These are phyloP conservation scores for Pammene fasciana DNA, from an alignment of 2,888 invertebrate species.

Conservation along the genomic window DNA sequence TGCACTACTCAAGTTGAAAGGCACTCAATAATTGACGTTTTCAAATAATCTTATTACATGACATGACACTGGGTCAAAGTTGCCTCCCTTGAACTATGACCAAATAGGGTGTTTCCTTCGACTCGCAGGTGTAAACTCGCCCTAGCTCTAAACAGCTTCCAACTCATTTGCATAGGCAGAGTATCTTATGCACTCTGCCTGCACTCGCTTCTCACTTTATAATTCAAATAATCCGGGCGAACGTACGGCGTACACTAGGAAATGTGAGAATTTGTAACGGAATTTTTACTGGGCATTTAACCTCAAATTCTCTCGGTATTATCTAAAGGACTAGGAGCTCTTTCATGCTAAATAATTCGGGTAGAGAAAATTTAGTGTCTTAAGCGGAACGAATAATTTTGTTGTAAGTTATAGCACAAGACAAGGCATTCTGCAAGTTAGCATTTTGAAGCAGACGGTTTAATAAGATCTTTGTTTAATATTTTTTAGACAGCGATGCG, in stretches of 20 bases:
- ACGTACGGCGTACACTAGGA: conserved; percentile 65
- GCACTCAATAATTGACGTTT: not conserved
- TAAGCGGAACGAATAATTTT: conserved; percentile 26
- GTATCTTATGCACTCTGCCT: conserved; percentile 76
- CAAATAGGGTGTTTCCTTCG: conserved; percentile 35
- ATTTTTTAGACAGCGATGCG: no score
- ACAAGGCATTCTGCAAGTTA: not conserved
- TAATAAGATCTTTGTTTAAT: no score
- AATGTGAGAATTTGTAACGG: conserved; percentile 82
- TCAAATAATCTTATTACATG: conserved; percentile 8
- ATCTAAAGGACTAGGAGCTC: conserved; percentile 44
- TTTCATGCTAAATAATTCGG: conserved; percentile 43
- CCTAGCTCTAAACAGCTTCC: conserved; percentile 61
- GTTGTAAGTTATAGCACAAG: not conserved
- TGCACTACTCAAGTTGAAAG: no score
- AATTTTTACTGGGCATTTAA: conserved; percentile 57
- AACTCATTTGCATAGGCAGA: conserved; percentile 73
- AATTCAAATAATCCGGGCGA: conserved; percentile 77
- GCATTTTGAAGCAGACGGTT: not conserved
- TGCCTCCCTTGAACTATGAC: conserved; percentile 43
- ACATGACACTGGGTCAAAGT: conserved; percentile 16
- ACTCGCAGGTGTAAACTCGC: conserved; percentile 65
- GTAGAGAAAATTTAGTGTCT: conserved; percentile 41
- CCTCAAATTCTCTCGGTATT: conserved; percentile 38
- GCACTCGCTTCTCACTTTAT: conserved; percentile 79